A percentile compares a stretch with the other conserved stretches of the same genome.
phyloP scores from a whole-genome alignment of 2,888 invertebrate species.

The Allygus modestus region DNA sequence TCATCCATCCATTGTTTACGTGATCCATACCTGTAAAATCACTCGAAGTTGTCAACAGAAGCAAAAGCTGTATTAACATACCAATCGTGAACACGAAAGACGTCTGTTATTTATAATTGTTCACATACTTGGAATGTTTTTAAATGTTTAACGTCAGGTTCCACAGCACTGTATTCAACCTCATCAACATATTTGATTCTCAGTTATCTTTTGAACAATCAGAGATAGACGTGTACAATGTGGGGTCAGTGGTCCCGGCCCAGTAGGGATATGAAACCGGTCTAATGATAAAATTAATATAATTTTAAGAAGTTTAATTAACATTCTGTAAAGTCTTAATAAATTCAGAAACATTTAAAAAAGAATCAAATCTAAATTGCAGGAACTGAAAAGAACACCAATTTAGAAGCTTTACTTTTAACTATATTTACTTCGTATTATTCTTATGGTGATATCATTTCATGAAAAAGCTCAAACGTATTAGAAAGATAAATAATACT shows the following conservation, averaged over 20 bases:
- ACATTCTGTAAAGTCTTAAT: too few species aligned
- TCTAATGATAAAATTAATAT: too few species aligned
- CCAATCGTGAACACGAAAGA: background rate
- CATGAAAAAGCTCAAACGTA: too few species aligned
- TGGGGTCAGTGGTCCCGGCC: background rate
- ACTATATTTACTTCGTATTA: too few species aligned
- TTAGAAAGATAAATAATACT: too few species aligned
- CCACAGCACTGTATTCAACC: background rate
- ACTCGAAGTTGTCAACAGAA: background rate
- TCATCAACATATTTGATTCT: background rate
- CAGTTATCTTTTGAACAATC: background rate
- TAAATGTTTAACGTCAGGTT: background rate
- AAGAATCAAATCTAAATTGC: too few species aligned
- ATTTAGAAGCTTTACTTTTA: too few species aligned
- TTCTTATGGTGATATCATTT: too few species aligned
- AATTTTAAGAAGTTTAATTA: too few species aligned
- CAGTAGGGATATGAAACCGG: too few species aligned
- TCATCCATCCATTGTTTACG: background rate
- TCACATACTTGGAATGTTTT: background rate
- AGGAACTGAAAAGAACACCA: too few species aligned
- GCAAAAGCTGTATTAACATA: constrained; percentile 1
- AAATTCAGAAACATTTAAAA: too few species aligned
- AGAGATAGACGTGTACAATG: background rate
- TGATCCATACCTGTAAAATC: background rate
- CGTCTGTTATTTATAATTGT: background rate